Conservation (phyloP, 2,888 invertebrate species). For the Agapostemon virescens region DNA sequence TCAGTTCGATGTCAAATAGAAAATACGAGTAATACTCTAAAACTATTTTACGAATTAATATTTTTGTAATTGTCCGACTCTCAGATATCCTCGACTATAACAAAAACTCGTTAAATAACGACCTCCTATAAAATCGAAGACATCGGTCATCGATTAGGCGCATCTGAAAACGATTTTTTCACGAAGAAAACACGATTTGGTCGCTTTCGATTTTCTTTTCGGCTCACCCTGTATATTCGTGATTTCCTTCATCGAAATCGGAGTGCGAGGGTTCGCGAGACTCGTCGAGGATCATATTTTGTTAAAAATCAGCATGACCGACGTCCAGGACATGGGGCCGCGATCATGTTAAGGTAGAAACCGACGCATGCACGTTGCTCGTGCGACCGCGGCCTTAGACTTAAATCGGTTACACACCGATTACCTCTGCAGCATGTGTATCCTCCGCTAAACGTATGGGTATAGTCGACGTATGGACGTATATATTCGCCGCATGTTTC, state of each 20-base stretch:
- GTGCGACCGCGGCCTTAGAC: constrained; percentile 26
- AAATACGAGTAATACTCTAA: no score
- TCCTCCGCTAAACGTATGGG: constrained; percentile 24
- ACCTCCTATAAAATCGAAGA: no score
- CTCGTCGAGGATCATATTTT: neutral
- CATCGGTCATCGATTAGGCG: no score
- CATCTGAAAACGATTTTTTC: no score
- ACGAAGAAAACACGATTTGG: neutral
- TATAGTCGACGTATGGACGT: constrained; percentile 21
- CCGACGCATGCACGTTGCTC: constrained; percentile 4
- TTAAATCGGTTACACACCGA: constrained; percentile 29
- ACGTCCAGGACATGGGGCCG: neutral
- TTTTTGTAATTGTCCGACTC: no score
- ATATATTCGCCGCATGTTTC: constrained; percentile 69
- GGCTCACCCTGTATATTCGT: neutral
- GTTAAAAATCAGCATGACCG: constrained; percentile 2
- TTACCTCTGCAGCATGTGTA: constrained; percentile 24
- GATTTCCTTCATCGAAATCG: no score
- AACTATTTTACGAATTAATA: no score
- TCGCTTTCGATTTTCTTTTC: neutral
- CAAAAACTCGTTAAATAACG: no score
- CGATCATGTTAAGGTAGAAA: constrained; percentile 2
- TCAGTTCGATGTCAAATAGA: no score
- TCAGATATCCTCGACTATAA: no score
- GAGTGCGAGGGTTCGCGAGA: neutral